phyloP scores from a whole-genome alignment of 2,888 invertebrate genomes.

The Timema podura region DNA sequence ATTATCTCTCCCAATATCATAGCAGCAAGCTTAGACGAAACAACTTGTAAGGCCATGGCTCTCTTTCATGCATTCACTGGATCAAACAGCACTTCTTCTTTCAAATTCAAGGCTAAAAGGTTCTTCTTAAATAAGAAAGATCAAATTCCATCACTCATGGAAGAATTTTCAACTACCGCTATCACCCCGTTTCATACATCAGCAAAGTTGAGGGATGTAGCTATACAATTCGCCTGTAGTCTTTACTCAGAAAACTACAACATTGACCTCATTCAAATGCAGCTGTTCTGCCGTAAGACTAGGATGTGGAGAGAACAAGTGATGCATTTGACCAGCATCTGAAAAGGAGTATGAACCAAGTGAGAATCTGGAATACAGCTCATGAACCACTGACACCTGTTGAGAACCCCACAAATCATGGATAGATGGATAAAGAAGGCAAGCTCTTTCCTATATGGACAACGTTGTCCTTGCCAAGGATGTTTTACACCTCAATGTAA shows the following conservation, averaged over 20 bases:
- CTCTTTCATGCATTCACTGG: too few relatives aligned
- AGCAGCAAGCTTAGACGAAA: too few relatives aligned
- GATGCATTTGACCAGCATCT: slow-evolving; percentile 5
- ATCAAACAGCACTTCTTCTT: too few relatives aligned
- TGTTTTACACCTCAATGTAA: not conserved
- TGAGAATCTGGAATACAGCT: not conserved
- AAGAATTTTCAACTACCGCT: not conserved
- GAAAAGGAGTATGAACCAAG: slow-evolving; percentile 1
- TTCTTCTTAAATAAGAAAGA: not conserved
- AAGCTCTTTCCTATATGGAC: not conserved
- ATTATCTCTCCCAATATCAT: too few relatives aligned
- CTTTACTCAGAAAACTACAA: not conserved
- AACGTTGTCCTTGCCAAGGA: slow-evolving; percentile 3
- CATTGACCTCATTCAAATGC: not conserved
- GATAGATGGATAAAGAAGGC: not conserved
- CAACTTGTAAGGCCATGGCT: too few relatives aligned
- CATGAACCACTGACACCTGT: slow-evolving; percentile 1
- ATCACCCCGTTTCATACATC: not conserved
- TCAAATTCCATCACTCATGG: slow-evolving; percentile 1
- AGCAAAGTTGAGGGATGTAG: not conserved
- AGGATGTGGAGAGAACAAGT: not conserved
- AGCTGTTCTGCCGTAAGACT: not conserved
- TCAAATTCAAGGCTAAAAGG: too few relatives aligned
- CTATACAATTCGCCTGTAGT: too few relatives aligned
- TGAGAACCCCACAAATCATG: not conserved